A percentile compares a stretch with the other conserved stretches of the same genome.
phyloP scores from a whole-genome alignment of 1,140 invertebrate species.

The Marisa cornuarietis region DNA sequence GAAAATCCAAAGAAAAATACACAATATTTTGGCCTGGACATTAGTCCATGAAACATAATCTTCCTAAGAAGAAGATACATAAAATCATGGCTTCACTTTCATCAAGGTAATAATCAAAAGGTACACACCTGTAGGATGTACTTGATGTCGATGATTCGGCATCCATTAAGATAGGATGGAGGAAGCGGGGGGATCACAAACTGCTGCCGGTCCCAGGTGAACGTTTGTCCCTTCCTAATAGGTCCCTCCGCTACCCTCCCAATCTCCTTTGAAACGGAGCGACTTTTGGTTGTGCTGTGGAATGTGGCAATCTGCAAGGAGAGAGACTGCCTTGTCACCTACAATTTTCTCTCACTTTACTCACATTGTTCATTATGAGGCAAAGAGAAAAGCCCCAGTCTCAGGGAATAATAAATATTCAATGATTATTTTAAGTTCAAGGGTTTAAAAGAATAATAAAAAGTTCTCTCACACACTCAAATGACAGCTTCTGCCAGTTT shows the following conservation, averaged over 20 bases:
- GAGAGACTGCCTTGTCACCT: too few relatives aligned
- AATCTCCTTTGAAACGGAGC: slow-evolving; percentile 11
- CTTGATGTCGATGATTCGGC: slow-evolving; percentile 49
- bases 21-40: background rate
- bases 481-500: too few relatives aligned
- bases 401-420: too few relatives aligned
- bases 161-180: slow-evolving; percentile 48
- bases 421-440: too few relatives aligned
- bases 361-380: too few relatives aligned
- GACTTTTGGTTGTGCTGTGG: slow-evolving; percentile 36
- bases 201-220: slow-evolving; percentile 31
- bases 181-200: slow-evolving; percentile 44
- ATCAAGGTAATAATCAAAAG: background rate
- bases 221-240: slow-evolving; percentile 27
- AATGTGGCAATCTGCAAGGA: slow-evolving; percentile 31
- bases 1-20: background rate
- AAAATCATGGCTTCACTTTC: background rate
- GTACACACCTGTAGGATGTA: slow-evolving; percentile 42
- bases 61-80: background rate
- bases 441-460: too few relatives aligned
- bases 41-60: background rate
- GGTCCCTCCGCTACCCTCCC: slow-evolving; percentile 22
- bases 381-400: too few relatives aligned
- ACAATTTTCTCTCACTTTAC: too few relatives aligned
- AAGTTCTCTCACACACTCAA: too few relatives aligned